Conservation (phyloP, 2,888 invertebrate species). For the Thumatha senex region DNA sequence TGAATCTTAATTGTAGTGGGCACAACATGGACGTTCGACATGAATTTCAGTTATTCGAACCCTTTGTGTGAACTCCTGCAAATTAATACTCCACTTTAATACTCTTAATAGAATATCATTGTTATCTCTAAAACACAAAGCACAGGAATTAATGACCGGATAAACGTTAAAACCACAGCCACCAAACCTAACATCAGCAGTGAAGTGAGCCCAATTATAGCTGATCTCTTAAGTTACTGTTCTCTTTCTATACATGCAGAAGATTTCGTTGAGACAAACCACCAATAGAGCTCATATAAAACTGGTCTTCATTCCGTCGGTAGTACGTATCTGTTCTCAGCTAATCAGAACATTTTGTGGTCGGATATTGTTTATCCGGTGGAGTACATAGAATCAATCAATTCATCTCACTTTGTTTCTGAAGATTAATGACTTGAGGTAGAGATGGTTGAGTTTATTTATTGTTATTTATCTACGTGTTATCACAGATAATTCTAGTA, state of each 20-base stretch:
- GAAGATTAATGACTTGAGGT: slow-evolving; percentile 21
- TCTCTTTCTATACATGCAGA: slow-evolving; percentile 6
- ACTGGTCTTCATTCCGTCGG: slow-evolving; percentile 35
- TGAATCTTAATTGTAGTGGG: too few species aligned
- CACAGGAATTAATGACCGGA: slow-evolving; percentile 34
- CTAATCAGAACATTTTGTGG: slow-evolving; percentile 56
- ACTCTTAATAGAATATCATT: not conserved
- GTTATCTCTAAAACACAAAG: slow-evolving; percentile 17
- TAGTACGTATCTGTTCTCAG: slow-evolving; percentile 37
- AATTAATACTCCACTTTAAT: slow-evolving; percentile 3
- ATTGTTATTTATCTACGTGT: too few species aligned
- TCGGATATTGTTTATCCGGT: slow-evolving; percentile 41
- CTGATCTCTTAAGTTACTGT: slow-evolving; percentile 19
- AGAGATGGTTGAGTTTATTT: slow-evolving; percentile 16
- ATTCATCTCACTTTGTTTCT: slow-evolving; percentile 35
- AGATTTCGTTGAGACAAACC: slow-evolving; percentile 35
- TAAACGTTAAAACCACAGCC: slow-evolving; percentile 43
- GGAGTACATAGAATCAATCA: slow-evolving; percentile 46
- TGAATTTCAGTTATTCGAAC: too few species aligned
- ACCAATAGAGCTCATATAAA: slow-evolving; percentile 27
- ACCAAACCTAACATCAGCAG: slow-evolving; percentile 42
- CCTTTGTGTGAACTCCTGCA: too few species aligned
- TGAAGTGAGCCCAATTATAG: slow-evolving; percentile 20
- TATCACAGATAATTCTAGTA: too few species aligned
- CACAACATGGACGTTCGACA: too few species aligned